phyloP scores from a whole-genome alignment of 35 echinoderm and acorn worm genomes.

The Patiria miniata region DNA sequence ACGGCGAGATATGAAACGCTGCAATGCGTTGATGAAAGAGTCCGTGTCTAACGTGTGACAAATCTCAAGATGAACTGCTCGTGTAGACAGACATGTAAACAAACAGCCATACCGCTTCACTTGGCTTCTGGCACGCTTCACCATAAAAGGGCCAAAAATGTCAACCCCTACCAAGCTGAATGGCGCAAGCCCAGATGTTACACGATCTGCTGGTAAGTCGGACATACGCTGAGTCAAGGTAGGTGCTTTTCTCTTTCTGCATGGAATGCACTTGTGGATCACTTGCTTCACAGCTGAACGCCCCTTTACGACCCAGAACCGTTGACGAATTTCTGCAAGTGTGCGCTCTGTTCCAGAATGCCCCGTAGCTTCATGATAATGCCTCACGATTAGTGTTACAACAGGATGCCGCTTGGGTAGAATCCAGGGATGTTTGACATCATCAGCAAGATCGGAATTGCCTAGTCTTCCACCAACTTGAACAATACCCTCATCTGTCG shows the following conservation, averaged over 20 bases:
- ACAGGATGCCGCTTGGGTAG: conserved; percentile 21
- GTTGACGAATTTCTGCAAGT: conserved; percentile 11
- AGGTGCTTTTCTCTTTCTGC: not conserved
- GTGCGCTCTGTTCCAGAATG: conserved; percentile 8
- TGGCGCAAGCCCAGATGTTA: no score
- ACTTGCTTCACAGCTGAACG: not conserved
- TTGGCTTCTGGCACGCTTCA: no score
- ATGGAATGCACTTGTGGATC: not conserved
- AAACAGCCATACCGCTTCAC: no score
- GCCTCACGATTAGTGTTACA: not conserved
- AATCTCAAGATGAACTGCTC: no score
- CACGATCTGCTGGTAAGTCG: no score
- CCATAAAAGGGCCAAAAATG: no score
- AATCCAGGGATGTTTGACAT: conserved; percentile 19
- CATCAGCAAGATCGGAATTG: not conserved
- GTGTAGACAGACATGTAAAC: no score
- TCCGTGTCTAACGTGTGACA: no score
- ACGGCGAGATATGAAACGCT: no score
- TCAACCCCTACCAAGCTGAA: no score
- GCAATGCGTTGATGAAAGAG: no score
- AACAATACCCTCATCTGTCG: not conserved
- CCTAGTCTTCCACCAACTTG: conserved; percentile 18
- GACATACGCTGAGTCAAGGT: no score
- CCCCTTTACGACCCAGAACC: conserved; percentile 4
- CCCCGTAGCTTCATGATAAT: not conserved